Evolutionary conservation across 1,140 invertebrate species (phyloP).

Genomic region (Leucophenga varia): DNA sequence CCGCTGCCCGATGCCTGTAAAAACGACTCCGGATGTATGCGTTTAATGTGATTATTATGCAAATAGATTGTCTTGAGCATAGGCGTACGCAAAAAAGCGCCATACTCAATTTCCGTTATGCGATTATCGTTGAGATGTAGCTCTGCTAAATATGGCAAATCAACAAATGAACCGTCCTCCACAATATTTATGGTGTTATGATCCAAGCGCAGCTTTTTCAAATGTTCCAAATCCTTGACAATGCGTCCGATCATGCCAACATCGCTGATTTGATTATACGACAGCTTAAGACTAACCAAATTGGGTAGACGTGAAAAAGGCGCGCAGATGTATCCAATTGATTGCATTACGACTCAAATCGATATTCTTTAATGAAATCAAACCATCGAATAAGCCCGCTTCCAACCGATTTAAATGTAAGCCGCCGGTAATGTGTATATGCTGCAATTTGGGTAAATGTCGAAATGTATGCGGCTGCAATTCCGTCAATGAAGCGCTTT

Average conservation of each 20-base stretch:
- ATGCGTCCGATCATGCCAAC: conserved; percentile 77
- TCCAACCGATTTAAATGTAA: conserved; percentile 67
- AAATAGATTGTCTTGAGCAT: conserved; percentile 72
- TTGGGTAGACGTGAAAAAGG: conserved; percentile 71
- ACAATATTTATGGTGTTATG: conserved; percentile 71
- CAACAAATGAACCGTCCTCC: conserved; percentile 76
- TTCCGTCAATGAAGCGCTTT: conserved; percentile 69
- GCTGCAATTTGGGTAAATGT: conserved; percentile 71
- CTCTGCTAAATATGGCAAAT: conserved; percentile 70
- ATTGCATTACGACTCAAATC: conserved; percentile 79
- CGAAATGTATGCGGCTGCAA: conserved; percentile 72
- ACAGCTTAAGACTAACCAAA: conserved; percentile 70
- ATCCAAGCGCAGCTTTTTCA: conserved; percentile 70
- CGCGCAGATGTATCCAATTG: conserved; percentile 75
- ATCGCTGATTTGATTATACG: conserved; percentile 72
- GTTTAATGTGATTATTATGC: conserved; percentile 74
- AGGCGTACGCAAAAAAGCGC: conserved; percentile 77
- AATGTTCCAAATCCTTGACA: conserved; percentile 69
- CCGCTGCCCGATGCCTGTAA: conserved; percentile 69
- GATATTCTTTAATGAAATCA: conserved; percentile 70
- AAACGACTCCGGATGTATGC: conserved; percentile 79
- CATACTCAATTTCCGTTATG: conserved; percentile 73
- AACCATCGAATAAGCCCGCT: conserved; percentile 70
- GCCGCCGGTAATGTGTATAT: conserved; percentile 73
- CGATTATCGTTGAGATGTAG: conserved; percentile 72